These are phyloP conservation scores for Oostethus manadensis DNA, from an alignment of 2,113 vertebrate genomes.

Conservation along the genomic window DNA sequence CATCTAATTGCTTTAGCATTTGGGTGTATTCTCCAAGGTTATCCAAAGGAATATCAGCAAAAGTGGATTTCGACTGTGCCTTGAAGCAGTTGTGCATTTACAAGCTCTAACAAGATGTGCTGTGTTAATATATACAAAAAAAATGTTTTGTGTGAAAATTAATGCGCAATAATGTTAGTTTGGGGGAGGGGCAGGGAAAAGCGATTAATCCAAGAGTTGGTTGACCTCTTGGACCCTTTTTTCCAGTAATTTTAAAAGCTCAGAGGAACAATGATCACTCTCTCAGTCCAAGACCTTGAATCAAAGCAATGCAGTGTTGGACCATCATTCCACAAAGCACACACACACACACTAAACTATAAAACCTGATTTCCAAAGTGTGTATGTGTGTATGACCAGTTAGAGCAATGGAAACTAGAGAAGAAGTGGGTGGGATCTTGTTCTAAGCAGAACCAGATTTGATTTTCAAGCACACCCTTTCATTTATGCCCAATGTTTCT, in stretches of 20 bases:
- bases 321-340: conserved; percentile 23
- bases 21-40: conserved; percentile 15
- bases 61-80: conserved; percentile 17
- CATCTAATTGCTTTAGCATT: conserved; percentile 34
- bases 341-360: conserved; percentile 34
- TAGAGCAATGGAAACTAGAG: conserved; percentile 60
- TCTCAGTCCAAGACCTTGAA: conserved; percentile 51
- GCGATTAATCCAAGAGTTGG: conserved; percentile 50
- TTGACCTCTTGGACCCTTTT: conserved; percentile 55
- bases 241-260: conserved; percentile 58
- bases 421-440: conserved; percentile 48
- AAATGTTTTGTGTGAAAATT: conserved; percentile 31
- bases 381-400: conserved; percentile 46
- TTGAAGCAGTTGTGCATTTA: conserved; percentile 23
- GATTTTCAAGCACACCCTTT: conserved; percentile 42
- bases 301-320: conserved; percentile 45
- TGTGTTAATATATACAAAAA: conserved; percentile 19
- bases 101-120: conserved; percentile 7
- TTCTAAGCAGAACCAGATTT: conserved; percentile 67
- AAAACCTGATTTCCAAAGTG: conserved; percentile 39
- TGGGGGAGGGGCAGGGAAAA: conserved; percentile 5
- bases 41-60: conserved; percentile 15
- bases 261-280: conserved; percentile 64
- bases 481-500: conserved; percentile 42
- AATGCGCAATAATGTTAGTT: conserved; percentile 35